A percentile compares a stretch with the other conserved stretches of the same genome.
Evolutionary conservation across 2,113 vertebrate genomes (phyloP).

Genomic region (Ptychochromis oligacanthus): DNA sequence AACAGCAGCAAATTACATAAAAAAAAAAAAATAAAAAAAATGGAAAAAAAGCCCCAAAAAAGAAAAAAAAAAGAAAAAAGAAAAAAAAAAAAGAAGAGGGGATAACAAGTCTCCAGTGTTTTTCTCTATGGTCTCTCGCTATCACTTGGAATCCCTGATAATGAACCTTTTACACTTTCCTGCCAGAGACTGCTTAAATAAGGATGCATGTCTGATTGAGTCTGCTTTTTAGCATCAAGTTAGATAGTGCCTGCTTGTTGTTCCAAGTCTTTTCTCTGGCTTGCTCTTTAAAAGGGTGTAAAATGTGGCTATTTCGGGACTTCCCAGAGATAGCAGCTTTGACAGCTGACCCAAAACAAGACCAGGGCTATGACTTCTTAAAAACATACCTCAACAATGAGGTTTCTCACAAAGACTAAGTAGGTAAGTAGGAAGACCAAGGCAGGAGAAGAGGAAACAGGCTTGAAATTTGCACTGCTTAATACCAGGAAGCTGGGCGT

Average conservation of each 20-base stretch:
- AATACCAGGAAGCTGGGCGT: conserved; percentile 79
- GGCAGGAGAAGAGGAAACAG: conserved; percentile 38
- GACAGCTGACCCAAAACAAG: conserved; percentile 73
- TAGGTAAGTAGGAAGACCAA: conserved; percentile 24
- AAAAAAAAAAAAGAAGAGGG: conserved; percentile 31
- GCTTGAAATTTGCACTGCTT: conserved; percentile 54
- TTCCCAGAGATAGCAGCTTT: conserved; percentile 73
- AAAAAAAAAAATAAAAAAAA: conserved; percentile 54
- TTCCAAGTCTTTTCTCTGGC: conserved; percentile 46
- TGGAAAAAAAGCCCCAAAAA: conserved; percentile 50
- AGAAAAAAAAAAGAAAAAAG: conserved; percentile 60
- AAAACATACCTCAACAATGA: conserved; percentile 80
- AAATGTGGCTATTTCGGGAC: conserved; percentile 74
- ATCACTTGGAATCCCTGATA: conserved; percentile 64
- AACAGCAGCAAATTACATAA: conserved; percentile 60
- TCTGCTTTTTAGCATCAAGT: conserved; percentile 60
- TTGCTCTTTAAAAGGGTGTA: conserved; percentile 65
- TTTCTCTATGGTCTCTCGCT: conserved; percentile 43
- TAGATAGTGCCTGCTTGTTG: conserved; percentile 39
- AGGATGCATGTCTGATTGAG: conserved; percentile 58
- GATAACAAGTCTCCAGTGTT: conserved; percentile 34
- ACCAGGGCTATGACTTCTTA: conserved; percentile 61
- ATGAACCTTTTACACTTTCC: conserved; percentile 52
- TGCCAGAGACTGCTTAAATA: conserved; percentile 67
- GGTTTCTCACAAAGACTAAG: conserved; percentile 62